Percentiles rank a stretch among this genome's conserved stretches.
These are phyloP conservation scores for Lithosia quadra DNA, from an alignment of 2,888 invertebrate genomes.

Conservation along the genomic window DNA sequence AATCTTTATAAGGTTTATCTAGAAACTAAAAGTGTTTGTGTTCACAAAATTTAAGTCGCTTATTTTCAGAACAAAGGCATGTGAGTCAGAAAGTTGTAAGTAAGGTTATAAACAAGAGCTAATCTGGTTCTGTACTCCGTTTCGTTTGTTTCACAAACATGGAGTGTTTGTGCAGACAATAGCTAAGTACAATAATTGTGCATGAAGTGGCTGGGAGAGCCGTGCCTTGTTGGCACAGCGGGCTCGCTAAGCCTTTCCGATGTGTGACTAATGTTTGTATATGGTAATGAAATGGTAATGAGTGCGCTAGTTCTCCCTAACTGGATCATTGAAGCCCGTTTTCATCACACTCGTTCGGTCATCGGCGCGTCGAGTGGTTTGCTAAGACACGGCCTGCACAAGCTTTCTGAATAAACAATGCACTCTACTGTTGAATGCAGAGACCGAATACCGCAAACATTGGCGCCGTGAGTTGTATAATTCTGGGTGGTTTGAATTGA, in stretches of 20 bases:
- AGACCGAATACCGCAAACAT: conserved; percentile 45
- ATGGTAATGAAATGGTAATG: conserved; percentile 86
- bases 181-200: conserved; percentile 84
- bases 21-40: conserved; percentile 12
- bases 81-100: conserved; percentile 54
- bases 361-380: conserved; percentile 67
- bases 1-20: neutral
- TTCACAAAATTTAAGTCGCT: conserved; percentile 7
- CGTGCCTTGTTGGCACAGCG: conserved; percentile 76
- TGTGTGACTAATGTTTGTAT: conserved; percentile 82
- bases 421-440: conserved; percentile 52
- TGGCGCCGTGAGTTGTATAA: conserved; percentile 48
- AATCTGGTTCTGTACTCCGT: conserved; percentile 80
- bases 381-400: conserved; percentile 65
- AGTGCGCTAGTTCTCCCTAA: conserved; percentile 70
- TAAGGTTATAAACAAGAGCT: conserved; percentile 75
- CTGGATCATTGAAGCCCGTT: conserved; percentile 78
- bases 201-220: conserved; percentile 72
- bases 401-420: conserved; percentile 79
- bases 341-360: conserved; percentile 66
- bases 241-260: conserved; percentile 79
- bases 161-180: conserved; percentile 80
- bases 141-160: conserved; percentile 80
- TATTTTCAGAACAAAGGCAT: conserved; percentile 24
- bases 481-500: conserved; percentile 21